Conservation (phyloP, 2,888 invertebrate species). For the Lysandra coridon region DNA sequence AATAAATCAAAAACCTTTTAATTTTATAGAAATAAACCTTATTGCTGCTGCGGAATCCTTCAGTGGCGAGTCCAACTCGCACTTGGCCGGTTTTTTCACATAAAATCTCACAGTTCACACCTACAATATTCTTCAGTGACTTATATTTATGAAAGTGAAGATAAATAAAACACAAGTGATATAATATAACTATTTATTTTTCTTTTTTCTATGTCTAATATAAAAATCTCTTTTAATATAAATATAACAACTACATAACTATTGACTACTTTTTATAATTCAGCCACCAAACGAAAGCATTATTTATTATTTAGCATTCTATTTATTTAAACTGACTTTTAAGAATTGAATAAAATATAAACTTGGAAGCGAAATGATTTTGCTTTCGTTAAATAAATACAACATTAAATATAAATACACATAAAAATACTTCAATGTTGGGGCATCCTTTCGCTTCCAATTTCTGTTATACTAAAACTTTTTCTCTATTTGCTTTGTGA, state of each 20-base stretch:
- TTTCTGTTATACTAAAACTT: background rate
- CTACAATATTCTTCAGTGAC: background rate
- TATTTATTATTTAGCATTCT: constrained; percentile 1
- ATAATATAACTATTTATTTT: constrained; percentile 30
- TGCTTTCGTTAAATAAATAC: background rate
- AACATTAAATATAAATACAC: background rate
- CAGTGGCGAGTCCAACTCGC: too few relatives aligned
- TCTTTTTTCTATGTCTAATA: constrained; percentile 24
- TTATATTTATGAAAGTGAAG: background rate
- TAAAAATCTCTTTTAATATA: constrained; percentile 31
- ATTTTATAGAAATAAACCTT: too few relatives aligned
- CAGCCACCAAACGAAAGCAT: constrained; percentile 7
- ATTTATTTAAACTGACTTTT: constrained; percentile 24
- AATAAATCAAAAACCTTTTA: too few relatives aligned
- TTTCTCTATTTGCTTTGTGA: background rate
- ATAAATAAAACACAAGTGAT: constrained; percentile 25
- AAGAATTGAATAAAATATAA: background rate
- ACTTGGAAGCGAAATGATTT: constrained; percentile 15
- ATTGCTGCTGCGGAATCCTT: too few relatives aligned
- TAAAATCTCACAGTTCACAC: background rate
- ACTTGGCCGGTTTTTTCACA: background rate
- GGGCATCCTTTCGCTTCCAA: constrained; percentile 8
- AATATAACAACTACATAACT: constrained; percentile 31
- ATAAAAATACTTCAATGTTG: background rate
- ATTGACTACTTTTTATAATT: constrained; percentile 10